These are phyloP conservation scores for Nothobranchius furzeri DNA, from an alignment of 2,113 vertebrate species.

Conservation along the genomic window DNA sequence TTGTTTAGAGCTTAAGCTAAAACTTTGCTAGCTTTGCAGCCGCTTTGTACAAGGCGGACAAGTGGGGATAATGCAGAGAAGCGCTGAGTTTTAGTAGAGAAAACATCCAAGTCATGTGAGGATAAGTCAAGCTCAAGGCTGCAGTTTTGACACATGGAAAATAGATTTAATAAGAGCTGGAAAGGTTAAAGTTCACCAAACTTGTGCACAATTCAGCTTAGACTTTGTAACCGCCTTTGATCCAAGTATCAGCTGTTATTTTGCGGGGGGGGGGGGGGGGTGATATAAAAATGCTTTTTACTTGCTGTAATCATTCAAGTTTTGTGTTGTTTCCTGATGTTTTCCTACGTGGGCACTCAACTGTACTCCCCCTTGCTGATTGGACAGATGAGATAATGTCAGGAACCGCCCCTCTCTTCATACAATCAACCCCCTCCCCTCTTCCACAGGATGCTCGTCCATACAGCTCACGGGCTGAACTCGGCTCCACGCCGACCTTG, in stretches of 20 bases:
- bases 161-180: conserved; percentile 6
- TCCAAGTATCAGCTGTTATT: neutral
- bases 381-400: conserved; percentile 37
- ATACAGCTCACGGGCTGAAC: conserved; percentile 47
- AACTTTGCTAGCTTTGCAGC: conserved; percentile 41
- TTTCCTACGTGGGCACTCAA: conserved; percentile 37
- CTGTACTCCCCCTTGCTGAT: conserved; percentile 29
- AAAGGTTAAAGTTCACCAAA: conserved; percentile 6
- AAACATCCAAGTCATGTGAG: conserved; percentile 41
- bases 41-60: conserved; percentile 21
- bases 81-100: conserved; percentile 19
- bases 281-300: no score
- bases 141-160: conserved; percentile 22
- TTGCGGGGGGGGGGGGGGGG: no score
- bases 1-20: conserved; percentile 44
- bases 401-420: conserved; percentile 4
- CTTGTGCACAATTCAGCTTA: neutral
- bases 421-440: conserved; percentile 14
- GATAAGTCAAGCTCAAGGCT: conserved; percentile 29
- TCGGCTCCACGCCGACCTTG: conserved; percentile 75
- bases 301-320: neutral
- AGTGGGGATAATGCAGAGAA: conserved; percentile 30
- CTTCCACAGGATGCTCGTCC: conserved; percentile 28
- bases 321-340: conserved; percentile 29
- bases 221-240: conserved; percentile 8